A percentile compares a stretch with the other conserved stretches of the same genome.
phyloP scores from a whole-genome alignment of 2,797 vertebrate species.

The Percopsis omiscomaycus region DNA sequence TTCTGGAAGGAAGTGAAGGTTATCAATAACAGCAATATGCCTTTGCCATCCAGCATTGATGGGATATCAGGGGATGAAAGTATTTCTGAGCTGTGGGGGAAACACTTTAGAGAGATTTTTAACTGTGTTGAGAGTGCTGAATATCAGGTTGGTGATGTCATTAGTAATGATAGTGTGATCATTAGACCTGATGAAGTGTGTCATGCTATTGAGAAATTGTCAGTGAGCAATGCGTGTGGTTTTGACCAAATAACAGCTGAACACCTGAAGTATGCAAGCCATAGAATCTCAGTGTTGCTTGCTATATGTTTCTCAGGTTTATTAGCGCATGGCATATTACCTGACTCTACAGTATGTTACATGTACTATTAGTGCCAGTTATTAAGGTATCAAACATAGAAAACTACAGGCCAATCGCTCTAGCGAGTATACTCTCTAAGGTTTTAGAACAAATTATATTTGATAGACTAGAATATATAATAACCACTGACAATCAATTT shows the following conservation, averaged over 20 bases:
- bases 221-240: conserved; percentile 9
- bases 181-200: conserved; percentile 3
- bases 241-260: neutral
- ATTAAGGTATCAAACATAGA: no score
- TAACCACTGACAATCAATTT: neutral
- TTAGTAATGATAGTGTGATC: neutral
- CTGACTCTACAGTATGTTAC: neutral
- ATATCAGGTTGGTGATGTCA: conserved; percentile 2
- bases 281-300: neutral
- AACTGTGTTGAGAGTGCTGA: conserved; percentile 15
- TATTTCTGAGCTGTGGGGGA: conserved; percentile 13
- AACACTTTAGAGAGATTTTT: conserved; percentile 2
- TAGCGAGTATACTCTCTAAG: no score
- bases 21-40: conserved; percentile 4
- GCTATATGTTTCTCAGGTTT: conserved; percentile 12
- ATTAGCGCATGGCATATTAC: neutral
- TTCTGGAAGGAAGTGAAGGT: neutral
- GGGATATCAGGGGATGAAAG: conserved; percentile 1
- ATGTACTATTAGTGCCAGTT: no score
- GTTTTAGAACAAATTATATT: neutral
- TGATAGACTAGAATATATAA: neutral
- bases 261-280: neutral
- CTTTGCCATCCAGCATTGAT: neutral
- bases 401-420: no score
- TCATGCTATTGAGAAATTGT: conserved; percentile 1